Evolutionary conservation across 2,113 vertebrate genomes (phyloP).

Genomic region (Urocynchramus pylzowi): DNA sequence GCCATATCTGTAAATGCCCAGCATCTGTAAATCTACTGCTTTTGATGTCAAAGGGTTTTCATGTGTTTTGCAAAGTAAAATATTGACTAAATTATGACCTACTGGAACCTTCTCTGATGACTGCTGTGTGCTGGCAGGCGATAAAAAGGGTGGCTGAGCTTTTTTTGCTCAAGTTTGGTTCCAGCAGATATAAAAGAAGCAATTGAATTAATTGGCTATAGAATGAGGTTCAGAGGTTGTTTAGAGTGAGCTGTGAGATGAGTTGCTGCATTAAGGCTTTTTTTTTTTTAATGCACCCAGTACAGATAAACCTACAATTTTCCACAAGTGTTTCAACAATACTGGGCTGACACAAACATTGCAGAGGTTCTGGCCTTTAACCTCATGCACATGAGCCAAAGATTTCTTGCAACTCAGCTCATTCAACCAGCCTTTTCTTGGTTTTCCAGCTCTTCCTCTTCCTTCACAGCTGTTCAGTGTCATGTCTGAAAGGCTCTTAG

Average conservation of each 20-base stretch:
- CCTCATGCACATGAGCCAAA: not conserved
- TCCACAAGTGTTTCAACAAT: not conserved
- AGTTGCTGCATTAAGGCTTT: not conserved
- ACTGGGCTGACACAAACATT: accelerated
- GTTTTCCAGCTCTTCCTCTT: not conserved
- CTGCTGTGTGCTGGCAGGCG: slow-evolving; percentile 15
- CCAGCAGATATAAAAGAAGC: slow-evolving; percentile 40
- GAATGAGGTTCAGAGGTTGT: not conserved
- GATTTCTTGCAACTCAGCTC: not conserved
- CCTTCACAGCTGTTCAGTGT: not conserved
- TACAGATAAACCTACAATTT: not conserved
- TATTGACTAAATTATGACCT: slow-evolving; percentile 57
- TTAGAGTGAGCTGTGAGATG: not conserved
- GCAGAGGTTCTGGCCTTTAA: not conserved
- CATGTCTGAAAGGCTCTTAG: not conserved
- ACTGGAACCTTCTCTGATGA: slow-evolving; percentile 40
- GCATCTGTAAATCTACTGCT: slow-evolving; percentile 58
- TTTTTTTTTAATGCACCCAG: not conserved
- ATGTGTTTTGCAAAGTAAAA: slow-evolving; percentile 52
- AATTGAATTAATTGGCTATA: slow-evolving; percentile 30
- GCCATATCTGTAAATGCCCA: slow-evolving; percentile 31
- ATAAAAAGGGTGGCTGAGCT: slow-evolving; percentile 27
- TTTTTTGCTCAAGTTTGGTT: slow-evolving; percentile 24
- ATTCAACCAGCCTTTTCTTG: not conserved
- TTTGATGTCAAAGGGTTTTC: slow-evolving; percentile 61